Conservation (phyloP, 2,797 vertebrate genomes). For the Hippoglossus hippoglossus region DNA sequence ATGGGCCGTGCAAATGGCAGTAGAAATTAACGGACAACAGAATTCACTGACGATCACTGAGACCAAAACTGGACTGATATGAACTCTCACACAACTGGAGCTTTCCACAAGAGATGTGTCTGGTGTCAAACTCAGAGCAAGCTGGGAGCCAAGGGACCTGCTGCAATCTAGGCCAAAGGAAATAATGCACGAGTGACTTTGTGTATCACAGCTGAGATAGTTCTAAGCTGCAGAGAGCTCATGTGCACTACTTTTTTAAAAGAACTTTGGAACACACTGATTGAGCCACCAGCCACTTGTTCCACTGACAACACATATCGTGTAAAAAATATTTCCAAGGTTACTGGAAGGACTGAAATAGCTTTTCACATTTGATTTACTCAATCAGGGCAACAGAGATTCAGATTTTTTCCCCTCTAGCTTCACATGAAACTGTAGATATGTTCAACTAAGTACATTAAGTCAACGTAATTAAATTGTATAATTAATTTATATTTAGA, state of each 20-base stretch:
- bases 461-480: slow-evolving; percentile 1
- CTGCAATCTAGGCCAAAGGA: slow-evolving; percentile 30
- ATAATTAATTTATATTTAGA: slow-evolving; percentile 6
- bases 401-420: not conserved
- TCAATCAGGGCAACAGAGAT: not conserved
- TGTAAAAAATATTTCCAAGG: too few species aligned
- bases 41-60: not conserved
- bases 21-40: not conserved
- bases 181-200: slow-evolving; percentile 15
- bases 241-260: not conserved
- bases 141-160: slow-evolving; percentile 1
- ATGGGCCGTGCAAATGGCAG: not conserved
- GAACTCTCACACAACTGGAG: slow-evolving; percentile 30
- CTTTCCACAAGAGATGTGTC: slow-evolving; percentile 14
- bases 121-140: slow-evolving; percentile 28
- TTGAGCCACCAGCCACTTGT: too few species aligned
- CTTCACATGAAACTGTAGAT: slow-evolving; percentile 8
- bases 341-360: too few species aligned
- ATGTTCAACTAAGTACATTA: slow-evolving; percentile 3
- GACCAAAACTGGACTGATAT: slow-evolving; percentile 21
- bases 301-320: too few species aligned
- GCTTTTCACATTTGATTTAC: too few species aligned
- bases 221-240: not conserved
- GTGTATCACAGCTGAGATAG: not conserved
- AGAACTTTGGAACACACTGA: not conserved